Evolutionary conservation across 2,113 vertebrate species (phyloP).

Genomic region (Paedocypris sp.): DNA sequence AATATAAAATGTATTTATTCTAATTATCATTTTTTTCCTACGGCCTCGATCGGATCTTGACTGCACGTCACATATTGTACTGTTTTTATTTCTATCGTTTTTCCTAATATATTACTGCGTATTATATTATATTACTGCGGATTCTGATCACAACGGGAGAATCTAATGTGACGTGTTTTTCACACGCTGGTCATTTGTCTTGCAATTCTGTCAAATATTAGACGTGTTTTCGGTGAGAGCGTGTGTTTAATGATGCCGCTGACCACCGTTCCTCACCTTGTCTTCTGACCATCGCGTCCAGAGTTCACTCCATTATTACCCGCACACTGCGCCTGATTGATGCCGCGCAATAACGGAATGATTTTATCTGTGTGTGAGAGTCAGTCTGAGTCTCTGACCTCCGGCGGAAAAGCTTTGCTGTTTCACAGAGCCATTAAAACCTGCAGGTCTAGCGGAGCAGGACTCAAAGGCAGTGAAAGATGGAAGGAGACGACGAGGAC

Average conservation of each 20-base stretch:
- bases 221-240: not conserved
- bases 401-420: constrained; percentile 10
- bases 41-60: too few relatives aligned
- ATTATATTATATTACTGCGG: too few relatives aligned
- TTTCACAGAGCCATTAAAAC: constrained; percentile 15
- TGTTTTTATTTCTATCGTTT: too few relatives aligned
- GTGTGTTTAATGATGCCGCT: not conserved
- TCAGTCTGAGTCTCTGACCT: constrained; percentile 13
- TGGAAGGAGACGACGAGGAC: not conserved
- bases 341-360: not conserved
- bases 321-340: not conserved
- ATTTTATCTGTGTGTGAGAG: constrained; percentile 7
- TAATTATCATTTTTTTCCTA: too few relatives aligned
- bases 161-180: not conserved
- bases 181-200: not conserved
- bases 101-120: too few relatives aligned
- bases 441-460: constrained; percentile 6
- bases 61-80: too few relatives aligned
- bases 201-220: not conserved
- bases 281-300: not conserved
- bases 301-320: constrained; percentile 9
- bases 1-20: too few relatives aligned
- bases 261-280: not conserved
- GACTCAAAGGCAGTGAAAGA: not conserved
- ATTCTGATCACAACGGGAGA: not conserved